A percentile compares a stretch with the other conserved stretches of the same genome.
These are phyloP conservation scores for Dyspetes luteomarginatus DNA, from an alignment of 2,888 invertebrate genomes.

Conservation along the genomic window DNA sequence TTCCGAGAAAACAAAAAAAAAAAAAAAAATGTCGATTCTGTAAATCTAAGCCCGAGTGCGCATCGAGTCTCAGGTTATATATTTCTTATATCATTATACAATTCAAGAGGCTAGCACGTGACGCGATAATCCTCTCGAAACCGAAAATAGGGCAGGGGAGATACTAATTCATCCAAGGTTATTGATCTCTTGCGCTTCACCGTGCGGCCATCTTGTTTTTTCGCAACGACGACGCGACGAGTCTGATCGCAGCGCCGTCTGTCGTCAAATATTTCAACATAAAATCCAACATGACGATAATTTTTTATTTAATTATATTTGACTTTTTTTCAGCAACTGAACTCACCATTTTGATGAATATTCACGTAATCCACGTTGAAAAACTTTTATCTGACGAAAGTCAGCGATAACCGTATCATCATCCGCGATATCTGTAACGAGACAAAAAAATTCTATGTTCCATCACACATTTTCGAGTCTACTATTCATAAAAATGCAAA, in stretches of 20 bases:
- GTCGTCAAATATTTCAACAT: slow-evolving; percentile 2
- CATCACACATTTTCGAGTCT: slow-evolving; percentile 47
- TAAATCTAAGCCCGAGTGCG: not conserved
- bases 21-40: not conserved
- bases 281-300: slow-evolving; percentile 38
- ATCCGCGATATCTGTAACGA: slow-evolving; percentile 73
- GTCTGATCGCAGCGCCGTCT: slow-evolving; percentile 42
- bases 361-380: slow-evolving; percentile 60
- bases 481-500: slow-evolving; percentile 50
- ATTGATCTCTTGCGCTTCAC: slow-evolving; percentile 53
- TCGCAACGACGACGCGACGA: not conserved
- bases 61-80: not conserved
- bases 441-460: slow-evolving; percentile 69
- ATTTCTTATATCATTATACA: not conserved
- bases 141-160: slow-evolving; percentile 39
- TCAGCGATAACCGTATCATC: slow-evolving; percentile 67
- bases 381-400: slow-evolving; percentile 65
- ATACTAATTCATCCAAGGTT: slow-evolving; percentile 57
- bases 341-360: slow-evolving; percentile 69
- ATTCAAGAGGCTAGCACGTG: slow-evolving; percentile 16
- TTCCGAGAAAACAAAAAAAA: not conserved
- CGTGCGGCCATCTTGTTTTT: slow-evolving; percentile 42
- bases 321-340: slow-evolving; percentile 46
- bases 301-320: slow-evolving; percentile 2
- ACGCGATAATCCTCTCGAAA: not conserved